Evolutionary conservation across 1,140 invertebrate species (phyloP).

Genomic region (Ceratina calcarata): DNA sequence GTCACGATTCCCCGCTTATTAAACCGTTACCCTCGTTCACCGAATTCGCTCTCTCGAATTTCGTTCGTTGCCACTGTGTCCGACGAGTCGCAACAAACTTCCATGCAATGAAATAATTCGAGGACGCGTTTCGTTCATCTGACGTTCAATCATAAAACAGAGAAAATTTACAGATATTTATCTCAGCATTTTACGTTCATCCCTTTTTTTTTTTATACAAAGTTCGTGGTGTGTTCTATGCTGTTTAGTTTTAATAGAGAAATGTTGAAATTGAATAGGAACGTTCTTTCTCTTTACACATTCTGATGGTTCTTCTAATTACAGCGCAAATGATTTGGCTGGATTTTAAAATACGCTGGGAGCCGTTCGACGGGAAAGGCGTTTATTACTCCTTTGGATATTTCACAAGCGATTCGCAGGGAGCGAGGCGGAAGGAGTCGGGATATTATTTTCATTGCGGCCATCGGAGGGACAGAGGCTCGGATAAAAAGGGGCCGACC

Average conservation of each 20-base stretch:
- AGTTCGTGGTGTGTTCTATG: no score
- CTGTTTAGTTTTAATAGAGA: no score
- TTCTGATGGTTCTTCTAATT: no score
- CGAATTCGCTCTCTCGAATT: slow-evolving; percentile 37
- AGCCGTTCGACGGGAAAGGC: neutral
- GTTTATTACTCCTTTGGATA: slow-evolving; percentile 7
- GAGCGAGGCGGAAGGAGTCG: neutral
- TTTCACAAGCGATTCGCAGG: neutral
- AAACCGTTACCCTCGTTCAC: slow-evolving; percentile 50
- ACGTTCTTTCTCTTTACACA: neutral
- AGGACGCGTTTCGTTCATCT: no score
- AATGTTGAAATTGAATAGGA: neutral
- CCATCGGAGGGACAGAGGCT: slow-evolving; percentile 18
- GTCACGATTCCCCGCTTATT: slow-evolving; percentile 75
- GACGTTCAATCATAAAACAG: no score
- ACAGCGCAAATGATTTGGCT: no score
- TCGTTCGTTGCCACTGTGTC: neutral
- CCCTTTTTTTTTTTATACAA: no score
- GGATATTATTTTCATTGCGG: slow-evolving; percentile 47
- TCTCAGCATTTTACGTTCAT: no score
- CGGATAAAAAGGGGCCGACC: slow-evolving; percentile 29
- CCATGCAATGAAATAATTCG: no score
- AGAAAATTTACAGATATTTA: no score
- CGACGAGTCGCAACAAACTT: neutral
- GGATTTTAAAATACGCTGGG: no score